Conservation (phyloP, 2,113 vertebrate species). For the Gavialis gangeticus region DNA sequence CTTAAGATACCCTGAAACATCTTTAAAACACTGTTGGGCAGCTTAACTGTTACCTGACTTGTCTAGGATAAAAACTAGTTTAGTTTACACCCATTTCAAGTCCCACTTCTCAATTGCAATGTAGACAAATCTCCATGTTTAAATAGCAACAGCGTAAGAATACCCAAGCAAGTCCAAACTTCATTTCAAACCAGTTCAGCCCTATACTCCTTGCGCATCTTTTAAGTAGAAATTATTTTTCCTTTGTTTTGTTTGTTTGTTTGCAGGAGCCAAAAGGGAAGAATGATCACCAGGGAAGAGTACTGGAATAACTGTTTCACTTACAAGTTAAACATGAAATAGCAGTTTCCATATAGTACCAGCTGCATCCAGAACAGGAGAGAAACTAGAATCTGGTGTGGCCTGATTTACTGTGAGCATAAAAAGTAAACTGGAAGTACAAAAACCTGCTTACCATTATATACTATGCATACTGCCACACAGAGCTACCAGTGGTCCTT, state of each 20-base stretch:
- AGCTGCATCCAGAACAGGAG: no score
- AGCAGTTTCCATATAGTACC: no score
- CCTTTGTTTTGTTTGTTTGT: neutral
- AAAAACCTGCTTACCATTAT: neutral
- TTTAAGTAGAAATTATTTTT: neutral
- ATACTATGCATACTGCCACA: conserved; percentile 18
- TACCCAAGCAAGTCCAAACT: conserved; percentile 5
- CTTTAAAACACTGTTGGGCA: no score
- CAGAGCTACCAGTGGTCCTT: neutral
- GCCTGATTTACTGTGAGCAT: conserved; percentile 17
- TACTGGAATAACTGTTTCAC: neutral
- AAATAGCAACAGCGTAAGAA: neutral
- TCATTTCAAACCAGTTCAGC: neutral
- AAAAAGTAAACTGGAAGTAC: neutral
- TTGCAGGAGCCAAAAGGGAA: conserved; percentile 22
- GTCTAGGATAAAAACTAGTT: no score
- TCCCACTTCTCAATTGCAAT: no score
- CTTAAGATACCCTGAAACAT: neutral
- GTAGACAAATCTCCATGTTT: no score
- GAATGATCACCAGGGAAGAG: conserved; percentile 43
- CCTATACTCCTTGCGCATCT: conserved; percentile 38
- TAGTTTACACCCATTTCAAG: no score
- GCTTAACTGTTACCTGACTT: no score
- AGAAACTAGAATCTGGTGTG: conserved; percentile 13
- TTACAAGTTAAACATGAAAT: neutral